These are phyloP conservation scores for Neosalanx taihuensis DNA, from an alignment of 2,797 vertebrate genomes.

Conservation along the genomic window DNA sequence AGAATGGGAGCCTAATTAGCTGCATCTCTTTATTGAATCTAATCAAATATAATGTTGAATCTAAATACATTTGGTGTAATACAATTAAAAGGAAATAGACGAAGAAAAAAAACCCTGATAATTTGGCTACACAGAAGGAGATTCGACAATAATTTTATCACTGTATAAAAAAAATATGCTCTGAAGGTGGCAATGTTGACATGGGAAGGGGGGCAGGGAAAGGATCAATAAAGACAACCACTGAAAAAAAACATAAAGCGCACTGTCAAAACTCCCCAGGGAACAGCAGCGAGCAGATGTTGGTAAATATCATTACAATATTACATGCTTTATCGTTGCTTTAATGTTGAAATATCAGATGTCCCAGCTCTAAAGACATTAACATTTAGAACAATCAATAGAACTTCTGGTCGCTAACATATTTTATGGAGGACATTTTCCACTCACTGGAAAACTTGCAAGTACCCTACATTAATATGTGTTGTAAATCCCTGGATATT, in stretches of 20 bases:
- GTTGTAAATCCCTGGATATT: constrained; percentile 54
- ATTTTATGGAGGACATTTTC: constrained; percentile 67
- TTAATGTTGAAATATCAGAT: constrained; percentile 74
- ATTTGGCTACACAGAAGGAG: background rate
- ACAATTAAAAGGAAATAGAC: too few species aligned
- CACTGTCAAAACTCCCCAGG: constrained; percentile 37
- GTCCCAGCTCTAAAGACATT: constrained; percentile 66
- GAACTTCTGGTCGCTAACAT: constrained; percentile 53
- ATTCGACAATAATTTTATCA: background rate
- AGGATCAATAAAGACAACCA: constrained; percentile 66
- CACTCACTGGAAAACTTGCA: constrained; percentile 53
- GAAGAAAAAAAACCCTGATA: background rate
- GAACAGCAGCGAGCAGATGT: constrained; percentile 67
- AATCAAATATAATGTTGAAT: background rate
- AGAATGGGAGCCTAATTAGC: background rate
- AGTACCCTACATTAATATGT: constrained; percentile 53
- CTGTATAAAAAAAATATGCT: constrained; percentile 23
- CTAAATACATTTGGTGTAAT: background rate
- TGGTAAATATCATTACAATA: constrained; percentile 77
- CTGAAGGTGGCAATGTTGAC: constrained; percentile 53
- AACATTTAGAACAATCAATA: constrained; percentile 79
- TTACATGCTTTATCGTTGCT: constrained; percentile 68
- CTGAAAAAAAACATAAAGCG: constrained; percentile 50
- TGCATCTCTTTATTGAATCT: background rate
- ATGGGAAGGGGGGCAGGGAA: constrained; percentile 39